Conservation (phyloP, 2,797 vertebrate genomes). For the Lerista edwardsae region DNA sequence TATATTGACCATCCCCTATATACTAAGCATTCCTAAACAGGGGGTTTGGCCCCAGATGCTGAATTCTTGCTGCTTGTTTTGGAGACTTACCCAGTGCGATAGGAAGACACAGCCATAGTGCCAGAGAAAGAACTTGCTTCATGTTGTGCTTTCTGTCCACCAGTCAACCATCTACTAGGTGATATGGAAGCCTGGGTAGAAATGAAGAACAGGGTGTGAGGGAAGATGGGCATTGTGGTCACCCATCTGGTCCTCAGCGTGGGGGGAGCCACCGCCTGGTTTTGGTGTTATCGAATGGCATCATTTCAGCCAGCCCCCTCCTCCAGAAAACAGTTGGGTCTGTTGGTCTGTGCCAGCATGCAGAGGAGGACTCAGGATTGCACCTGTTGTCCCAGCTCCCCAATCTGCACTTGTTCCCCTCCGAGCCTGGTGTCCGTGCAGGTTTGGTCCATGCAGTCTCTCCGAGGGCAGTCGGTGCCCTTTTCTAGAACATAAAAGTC, state of each 20-base stretch:
- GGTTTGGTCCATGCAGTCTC: too few species aligned
- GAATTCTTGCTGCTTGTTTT: background rate
- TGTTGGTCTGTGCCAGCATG: too few species aligned
- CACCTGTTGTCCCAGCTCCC: too few species aligned
- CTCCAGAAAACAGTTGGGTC: too few species aligned
- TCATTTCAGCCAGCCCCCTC: too few species aligned
- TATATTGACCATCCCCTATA: too few species aligned
- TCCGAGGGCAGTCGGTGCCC: too few species aligned
- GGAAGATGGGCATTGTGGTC: background rate
- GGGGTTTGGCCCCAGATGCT: background rate
- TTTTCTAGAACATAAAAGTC: too few species aligned
- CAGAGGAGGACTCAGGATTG: too few species aligned
- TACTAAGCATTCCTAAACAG: background rate
- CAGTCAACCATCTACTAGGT: background rate
- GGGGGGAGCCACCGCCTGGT: background rate
- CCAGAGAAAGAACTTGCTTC: background rate
- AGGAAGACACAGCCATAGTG: background rate
- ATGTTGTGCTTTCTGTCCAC: background rate
- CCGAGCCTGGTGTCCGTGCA: too few species aligned
- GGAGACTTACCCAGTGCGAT: constrained; percentile 4
- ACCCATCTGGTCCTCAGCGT: background rate
- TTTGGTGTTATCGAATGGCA: background rate
- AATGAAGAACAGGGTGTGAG: too few species aligned
- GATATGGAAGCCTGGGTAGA: background rate
- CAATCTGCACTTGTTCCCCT: too few species aligned